Base-by-base conservation (phyloP, 1,140 invertebrate species). In the Pygmarrhopalites habei region DNA sequence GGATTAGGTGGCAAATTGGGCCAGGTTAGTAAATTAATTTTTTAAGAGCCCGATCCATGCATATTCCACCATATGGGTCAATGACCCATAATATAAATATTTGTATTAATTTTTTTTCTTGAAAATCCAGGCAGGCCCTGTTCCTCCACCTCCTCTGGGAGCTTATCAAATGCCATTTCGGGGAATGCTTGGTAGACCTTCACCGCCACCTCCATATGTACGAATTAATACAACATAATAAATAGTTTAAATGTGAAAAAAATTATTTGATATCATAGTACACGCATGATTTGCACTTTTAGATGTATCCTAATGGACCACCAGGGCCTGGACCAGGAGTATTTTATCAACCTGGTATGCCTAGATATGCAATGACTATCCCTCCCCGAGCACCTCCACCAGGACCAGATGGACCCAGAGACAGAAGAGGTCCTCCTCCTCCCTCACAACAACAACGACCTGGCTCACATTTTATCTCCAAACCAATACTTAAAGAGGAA, bases 401-500 rank as follows among this genome's bases (percentile, higher is more conserved):
- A 19, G 49, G 49, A 32, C 26, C 44, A 35, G 60, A 66, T 3
- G 39, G 46, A 21, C 21, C 26, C n/a, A 39, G 55, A 44, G 63
- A 60, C 51, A 14, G 43, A 21, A 52, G 43, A 30, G 4, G 15
- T n/a, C 10, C 23, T 43, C 56, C 2, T 4, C 32, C 5, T 10
- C 10, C 5, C 4, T 30, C 53, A 32, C 32, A 35, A 35, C 32
- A 35, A 35, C 32, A 35, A 35, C 32, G 32, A 7, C 32, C 32
- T 35, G 32, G 32, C 15, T 12, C 19, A 35, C n/a, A 67, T 12
- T 70, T 70, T 41, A 46, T 62, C 23, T 29, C 56, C 5, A 67
- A 63, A 52, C 89, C 91, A 35, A 95, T 96, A 51, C 90, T 96
- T 49, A 88, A 89, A 63, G 90, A 94, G 72, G 91, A 94, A 74